A percentile compares a stretch with the other conserved stretches of the same genome.
These are phyloP conservation scores for Drosophila neotestacea DNA, from an alignment of 2,888 invertebrate species.

Conservation along the genomic window DNA sequence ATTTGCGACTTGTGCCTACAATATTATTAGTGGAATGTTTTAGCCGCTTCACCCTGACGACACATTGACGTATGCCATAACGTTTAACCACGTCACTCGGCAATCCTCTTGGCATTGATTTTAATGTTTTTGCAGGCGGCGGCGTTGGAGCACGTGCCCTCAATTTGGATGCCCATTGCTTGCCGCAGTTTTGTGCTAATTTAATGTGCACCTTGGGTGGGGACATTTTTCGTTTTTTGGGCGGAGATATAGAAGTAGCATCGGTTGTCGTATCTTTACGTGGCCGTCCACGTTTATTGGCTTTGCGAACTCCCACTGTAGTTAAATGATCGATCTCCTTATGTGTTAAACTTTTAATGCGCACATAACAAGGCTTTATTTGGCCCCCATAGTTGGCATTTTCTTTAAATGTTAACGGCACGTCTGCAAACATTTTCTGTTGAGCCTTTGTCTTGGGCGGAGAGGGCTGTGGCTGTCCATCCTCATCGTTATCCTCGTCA, in stretches of 20 bases:
- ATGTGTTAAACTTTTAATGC: constrained; percentile 43
- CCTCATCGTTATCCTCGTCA: constrained; percentile 5
- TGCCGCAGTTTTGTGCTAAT: constrained; percentile 30
- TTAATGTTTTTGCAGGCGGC: constrained; percentile 15
- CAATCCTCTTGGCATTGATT: background rate
- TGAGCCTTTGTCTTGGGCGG: constrained; percentile 68
- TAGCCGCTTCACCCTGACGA: constrained; percentile 47
- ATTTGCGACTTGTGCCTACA: constrained; percentile 53
- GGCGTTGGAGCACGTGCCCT: constrained; percentile 3
- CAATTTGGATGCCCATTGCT: constrained; percentile 1
- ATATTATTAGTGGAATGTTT: background rate
- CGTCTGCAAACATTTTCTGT: constrained; percentile 66
- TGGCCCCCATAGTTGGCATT: background rate
- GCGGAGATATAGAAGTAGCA: background rate
- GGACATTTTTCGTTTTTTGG: constrained; percentile 25
- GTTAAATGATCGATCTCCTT: constrained; percentile 7
- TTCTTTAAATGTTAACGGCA: background rate
- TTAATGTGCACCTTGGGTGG: constrained; percentile 44
- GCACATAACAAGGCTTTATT: constrained; percentile 33
- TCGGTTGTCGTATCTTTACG: constrained; percentile 5
- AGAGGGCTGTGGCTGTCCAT: background rate
- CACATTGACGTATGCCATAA: constrained; percentile 44
- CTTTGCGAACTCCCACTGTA: background rate
- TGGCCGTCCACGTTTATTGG: constrained; percentile 10
- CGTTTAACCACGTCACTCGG: constrained; percentile 5